Evolutionary conservation across 2,797 vertebrate species (phyloP).

Genomic region (Chanos chanos): DNA sequence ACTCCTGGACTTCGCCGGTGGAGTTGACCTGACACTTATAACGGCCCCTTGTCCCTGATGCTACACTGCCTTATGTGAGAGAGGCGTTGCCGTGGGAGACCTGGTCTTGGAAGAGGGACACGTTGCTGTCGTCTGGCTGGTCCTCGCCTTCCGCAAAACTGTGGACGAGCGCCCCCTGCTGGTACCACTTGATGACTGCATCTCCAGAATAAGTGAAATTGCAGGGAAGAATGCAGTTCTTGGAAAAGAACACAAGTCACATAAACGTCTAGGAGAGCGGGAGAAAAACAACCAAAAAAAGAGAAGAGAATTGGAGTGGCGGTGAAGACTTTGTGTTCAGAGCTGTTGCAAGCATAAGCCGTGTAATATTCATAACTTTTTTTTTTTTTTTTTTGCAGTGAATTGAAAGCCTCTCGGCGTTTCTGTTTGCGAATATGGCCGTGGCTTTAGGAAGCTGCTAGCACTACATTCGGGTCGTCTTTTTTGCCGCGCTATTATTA

Average conservation of each 20-base stretch:
- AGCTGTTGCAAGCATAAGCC: no score
- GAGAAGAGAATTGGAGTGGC: not conserved
- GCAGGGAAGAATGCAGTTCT: conserved; percentile 48
- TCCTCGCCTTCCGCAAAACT: conserved; percentile 49
- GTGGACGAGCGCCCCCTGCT: conserved; percentile 46
- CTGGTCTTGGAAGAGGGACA: conserved; percentile 51
- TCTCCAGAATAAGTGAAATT: conserved; percentile 21
- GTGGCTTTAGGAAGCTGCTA: no score
- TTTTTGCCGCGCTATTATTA: no score
- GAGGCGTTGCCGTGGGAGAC: conserved; percentile 65
- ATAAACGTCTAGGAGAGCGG: conserved; percentile 27
- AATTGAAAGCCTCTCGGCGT: no score
- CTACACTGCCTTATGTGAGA: conserved; percentile 55
- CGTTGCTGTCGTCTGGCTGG: conserved; percentile 38
- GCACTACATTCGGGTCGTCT: no score
- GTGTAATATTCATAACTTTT: no score
- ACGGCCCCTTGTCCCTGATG: conserved; percentile 50
- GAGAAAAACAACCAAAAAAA: not conserved
- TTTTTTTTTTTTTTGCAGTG: no score
- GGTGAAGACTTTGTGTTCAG: no score
- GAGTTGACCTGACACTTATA: conserved; percentile 65
- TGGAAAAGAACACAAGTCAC: conserved; percentile 41
- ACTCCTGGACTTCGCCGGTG: not conserved
- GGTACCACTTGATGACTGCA: conserved; percentile 41
- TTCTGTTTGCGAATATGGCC: no score